Conservation (phyloP, 2,797 vertebrate species). For the Microcaecilia unicolor region DNA sequence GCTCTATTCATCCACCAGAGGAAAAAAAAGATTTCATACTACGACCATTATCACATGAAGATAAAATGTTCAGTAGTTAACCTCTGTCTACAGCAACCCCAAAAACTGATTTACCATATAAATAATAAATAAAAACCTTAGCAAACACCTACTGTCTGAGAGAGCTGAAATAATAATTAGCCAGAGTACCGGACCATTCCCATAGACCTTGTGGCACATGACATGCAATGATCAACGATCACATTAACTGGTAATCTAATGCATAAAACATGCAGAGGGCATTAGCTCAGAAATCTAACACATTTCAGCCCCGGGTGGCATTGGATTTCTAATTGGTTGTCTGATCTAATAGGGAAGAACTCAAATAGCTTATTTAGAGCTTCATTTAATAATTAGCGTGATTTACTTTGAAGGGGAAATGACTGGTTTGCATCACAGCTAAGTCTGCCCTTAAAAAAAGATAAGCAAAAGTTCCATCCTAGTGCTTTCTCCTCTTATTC, state of each 20-base stretch:
- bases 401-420: conserved; percentile 12
- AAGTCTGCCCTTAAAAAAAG: conserved; percentile 2
- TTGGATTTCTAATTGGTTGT: conserved; percentile 20
- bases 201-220: conserved; percentile 1
- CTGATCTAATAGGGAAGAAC: conserved; percentile 26
- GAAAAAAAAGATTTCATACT: too few species aligned
- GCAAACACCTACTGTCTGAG: neutral
- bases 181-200: neutral
- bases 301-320: conserved; percentile 6
- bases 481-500: too few species aligned
- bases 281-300: conserved; percentile 23
- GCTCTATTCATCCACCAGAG: too few species aligned
- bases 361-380: conserved; percentile 25
- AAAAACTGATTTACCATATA: neutral
- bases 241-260: conserved; percentile 23
- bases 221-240: conserved; percentile 15
- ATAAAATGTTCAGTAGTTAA: too few species aligned
- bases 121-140: neutral
- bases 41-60: too few species aligned
- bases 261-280: conserved; percentile 27
- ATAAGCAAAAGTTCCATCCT: too few species aligned
- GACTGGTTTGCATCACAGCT: neutral
- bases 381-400: conserved; percentile 31
- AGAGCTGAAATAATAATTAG: neutral
- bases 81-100: too few species aligned